Base-by-base conservation (phyloP, 2,797 vertebrate genomes). In the Tapirus indicus region DNA sequence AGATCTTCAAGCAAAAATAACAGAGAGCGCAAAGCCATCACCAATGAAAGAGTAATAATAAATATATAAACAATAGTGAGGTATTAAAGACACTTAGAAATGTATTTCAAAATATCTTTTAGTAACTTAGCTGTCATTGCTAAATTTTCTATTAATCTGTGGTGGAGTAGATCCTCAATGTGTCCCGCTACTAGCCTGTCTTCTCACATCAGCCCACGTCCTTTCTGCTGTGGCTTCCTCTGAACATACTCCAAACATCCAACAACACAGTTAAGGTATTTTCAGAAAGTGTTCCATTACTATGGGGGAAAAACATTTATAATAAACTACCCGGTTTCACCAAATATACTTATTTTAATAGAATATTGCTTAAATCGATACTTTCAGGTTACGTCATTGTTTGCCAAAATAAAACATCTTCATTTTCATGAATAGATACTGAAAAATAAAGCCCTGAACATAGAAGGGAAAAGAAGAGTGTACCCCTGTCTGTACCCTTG, bases 261-360 rank as follows among this genome's bases (percentile, higher is more conserved):
- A 93, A 66, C 95, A 89, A 14, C 10, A 35, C 17, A 60, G 6
- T 72, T 54, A 38, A 60, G 5, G 0, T 84, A 17, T 83, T 86
- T 97, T 86, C n/a, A 68, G 68, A 74, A 84, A 64, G 12, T n/a
- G 1, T 5, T 82, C 56, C n/a, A 87, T 89, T 38, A 80, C 9
- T 47, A 35, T 21, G 88, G 21, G 38, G 44, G 78, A 60, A 52
- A 92, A 75, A 77, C 11, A 32, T 13, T 21, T 66, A 9, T 16
- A 54, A 44, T 20, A 13, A 86, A 54, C 27, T 52, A 72, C 1
- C 21, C 25, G 82, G 18, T 52, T 96, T 90, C 23, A 91, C 56
- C 9, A 96, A 91, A 83, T 85, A 52, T 2, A 56, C 29, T 68
- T 86, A 87, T 35, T 89, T 88, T 82, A 60, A 75, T 14, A 89